These are phyloP conservation scores for Toxonevra muliebris DNA, from an alignment of 2,888 invertebrate genomes.

Conservation along the genomic window DNA sequence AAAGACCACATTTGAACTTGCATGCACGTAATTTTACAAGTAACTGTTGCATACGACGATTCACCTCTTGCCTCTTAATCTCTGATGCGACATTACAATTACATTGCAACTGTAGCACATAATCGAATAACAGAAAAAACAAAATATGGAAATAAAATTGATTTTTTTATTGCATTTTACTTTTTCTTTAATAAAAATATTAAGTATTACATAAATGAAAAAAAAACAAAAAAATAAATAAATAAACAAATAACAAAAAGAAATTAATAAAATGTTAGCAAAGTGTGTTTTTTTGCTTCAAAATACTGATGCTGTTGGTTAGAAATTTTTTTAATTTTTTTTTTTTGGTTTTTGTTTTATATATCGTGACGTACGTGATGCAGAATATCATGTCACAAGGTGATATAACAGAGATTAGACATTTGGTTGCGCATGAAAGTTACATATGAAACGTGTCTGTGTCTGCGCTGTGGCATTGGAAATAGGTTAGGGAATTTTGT, in stretches of 20 bases:
- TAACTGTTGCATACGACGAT: too few species aligned
- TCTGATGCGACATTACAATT: too few species aligned
- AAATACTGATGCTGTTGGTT: background rate
- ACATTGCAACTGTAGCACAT: too few species aligned
- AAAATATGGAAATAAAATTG: too few species aligned
- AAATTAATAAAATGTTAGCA: background rate
- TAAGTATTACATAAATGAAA: background rate
- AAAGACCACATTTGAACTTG: too few species aligned
- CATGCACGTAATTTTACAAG: too few species aligned
- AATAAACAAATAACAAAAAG: background rate
- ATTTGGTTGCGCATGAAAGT: constrained; percentile 14
- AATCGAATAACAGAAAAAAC: too few species aligned
- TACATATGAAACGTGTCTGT: background rate
- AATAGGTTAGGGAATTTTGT: too few species aligned
- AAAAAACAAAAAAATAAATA: background rate
- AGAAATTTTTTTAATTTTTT: background rate
- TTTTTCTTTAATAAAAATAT: background rate
- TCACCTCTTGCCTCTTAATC: too few species aligned
- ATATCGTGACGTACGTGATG: constrained; percentile 61
- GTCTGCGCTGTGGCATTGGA: constrained; percentile 6
- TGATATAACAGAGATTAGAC: constrained; percentile 53
- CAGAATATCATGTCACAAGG: constrained; percentile 59
- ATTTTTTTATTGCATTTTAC: too few species aligned
- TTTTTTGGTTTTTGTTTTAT: background rate
- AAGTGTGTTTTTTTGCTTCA: too few species aligned